phyloP scores from a whole-genome alignment of 2,888 invertebrate genomes.

The Penaeus monodon region DNA sequence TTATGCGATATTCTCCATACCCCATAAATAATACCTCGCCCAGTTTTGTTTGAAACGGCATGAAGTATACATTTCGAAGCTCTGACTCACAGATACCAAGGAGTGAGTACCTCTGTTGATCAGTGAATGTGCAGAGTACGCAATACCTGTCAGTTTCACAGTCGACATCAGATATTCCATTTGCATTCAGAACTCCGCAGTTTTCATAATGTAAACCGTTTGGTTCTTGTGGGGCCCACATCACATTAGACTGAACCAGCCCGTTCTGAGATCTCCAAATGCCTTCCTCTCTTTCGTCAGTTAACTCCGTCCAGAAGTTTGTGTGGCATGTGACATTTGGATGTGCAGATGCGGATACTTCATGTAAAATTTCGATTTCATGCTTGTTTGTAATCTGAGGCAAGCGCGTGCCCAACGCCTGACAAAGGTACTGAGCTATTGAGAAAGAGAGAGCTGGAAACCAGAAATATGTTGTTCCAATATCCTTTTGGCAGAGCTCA shows the following conservation, averaged over 20 bases:
- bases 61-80: constrained; percentile 56
- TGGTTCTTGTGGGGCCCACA: constrained; percentile 57
- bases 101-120: constrained; percentile 43
- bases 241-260: neutral
- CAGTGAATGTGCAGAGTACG: constrained; percentile 43
- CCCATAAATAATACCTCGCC: constrained; percentile 48
- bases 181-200: constrained; percentile 34
- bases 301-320: constrained; percentile 33
- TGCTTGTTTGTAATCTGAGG: constrained; percentile 11
- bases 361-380: constrained; percentile 19
- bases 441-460: constrained; percentile 35
- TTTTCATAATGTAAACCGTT: constrained; percentile 61
- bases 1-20: constrained; percentile 60
- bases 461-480: constrained; percentile 44
- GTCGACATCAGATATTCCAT: constrained; percentile 52
- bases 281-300: constrained; percentile 48
- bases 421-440: constrained; percentile 53
- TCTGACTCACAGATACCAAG: constrained; percentile 60
- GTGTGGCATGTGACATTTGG: constrained; percentile 28
- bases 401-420: constrained; percentile 47
- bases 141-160: constrained; percentile 52
- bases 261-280: constrained; percentile 39
- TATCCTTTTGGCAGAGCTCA: constrained; percentile 44
- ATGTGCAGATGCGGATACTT: neutral
- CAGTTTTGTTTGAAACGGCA: constrained; percentile 40